A percentile compares a stretch with the other conserved stretches of the same genome.
phyloP scores from a whole-genome alignment of 2,113 vertebrate species.

The Macquaria australasica region DNA sequence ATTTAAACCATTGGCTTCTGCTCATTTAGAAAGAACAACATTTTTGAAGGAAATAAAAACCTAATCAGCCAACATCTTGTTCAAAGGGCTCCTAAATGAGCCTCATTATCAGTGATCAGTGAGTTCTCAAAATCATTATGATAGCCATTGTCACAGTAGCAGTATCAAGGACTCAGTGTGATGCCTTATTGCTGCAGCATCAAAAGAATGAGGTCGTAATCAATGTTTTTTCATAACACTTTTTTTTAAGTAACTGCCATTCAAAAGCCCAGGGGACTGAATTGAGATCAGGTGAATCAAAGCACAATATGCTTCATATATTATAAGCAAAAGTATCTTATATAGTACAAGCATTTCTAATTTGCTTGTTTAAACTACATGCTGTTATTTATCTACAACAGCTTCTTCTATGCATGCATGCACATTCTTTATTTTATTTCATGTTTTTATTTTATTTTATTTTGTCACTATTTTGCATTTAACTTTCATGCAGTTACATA shows the following conservation, averaged over 20 bases:
- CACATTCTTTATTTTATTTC: neutral
- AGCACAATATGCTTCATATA: neutral
- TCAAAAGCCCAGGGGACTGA: neutral
- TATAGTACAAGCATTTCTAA: neutral
- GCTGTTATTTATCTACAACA: neutral
- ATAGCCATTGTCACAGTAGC: constrained; percentile 8
- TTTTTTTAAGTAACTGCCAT: neutral
- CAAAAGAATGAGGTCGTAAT: constrained; percentile 1
- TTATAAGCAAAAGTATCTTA: neutral
- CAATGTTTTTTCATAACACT: neutral
- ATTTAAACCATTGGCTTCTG: constrained; percentile 10
- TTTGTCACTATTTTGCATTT: neutral
- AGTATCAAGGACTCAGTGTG: constrained; percentile 27
- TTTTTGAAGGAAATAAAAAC: constrained; percentile 33
- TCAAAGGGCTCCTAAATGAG: constrained; percentile 20
- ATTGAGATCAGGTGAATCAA: neutral
- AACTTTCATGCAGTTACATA: neutral
- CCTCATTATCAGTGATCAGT: constrained; percentile 39
- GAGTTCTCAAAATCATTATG: constrained; percentile 38
- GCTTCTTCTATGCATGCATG: neutral
- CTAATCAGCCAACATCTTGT: constrained; percentile 30
- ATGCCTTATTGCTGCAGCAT: constrained; percentile 8
- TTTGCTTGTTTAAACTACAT: neutral
- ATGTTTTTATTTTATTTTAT: neutral
- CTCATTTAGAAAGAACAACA: constrained; percentile 3